Evolutionary conservation across 2,888 invertebrate genomes (phyloP).

Genomic region (Adelphocoris suturalis): DNA sequence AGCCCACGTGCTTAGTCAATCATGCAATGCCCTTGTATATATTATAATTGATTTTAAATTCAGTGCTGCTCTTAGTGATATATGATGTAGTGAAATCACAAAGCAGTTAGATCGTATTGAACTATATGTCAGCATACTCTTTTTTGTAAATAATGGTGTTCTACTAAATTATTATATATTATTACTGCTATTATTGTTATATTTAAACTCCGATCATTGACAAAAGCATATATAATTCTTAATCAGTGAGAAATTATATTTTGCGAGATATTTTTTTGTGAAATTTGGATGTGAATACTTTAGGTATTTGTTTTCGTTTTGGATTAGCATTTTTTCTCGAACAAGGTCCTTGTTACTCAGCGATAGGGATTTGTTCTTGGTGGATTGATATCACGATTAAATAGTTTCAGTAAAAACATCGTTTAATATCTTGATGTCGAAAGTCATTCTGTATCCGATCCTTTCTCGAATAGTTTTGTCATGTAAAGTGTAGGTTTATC

Average conservation of each 20-base stretch:
- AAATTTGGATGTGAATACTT: slow-evolving; percentile 33
- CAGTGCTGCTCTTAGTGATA: slow-evolving; percentile 63
- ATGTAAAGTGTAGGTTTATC: not conserved
- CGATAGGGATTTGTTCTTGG: not conserved
- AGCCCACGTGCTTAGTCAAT: slow-evolving; percentile 64
- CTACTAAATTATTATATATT: slow-evolving; percentile 58
- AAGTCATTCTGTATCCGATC: slow-evolving; percentile 13
- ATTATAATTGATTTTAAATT: slow-evolving; percentile 49
- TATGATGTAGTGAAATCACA: slow-evolving; percentile 53
- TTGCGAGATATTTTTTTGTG: slow-evolving; percentile 44
- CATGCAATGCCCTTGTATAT: slow-evolving; percentile 63
- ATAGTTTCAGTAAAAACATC: slow-evolving; percentile 2
- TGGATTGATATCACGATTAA: not conserved
- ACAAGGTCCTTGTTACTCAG: slow-evolving; percentile 9
- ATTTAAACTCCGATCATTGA: slow-evolving; percentile 16
- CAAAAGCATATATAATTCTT: slow-evolving; percentile 37
- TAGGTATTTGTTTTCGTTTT: slow-evolving; percentile 15
- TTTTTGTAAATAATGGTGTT: slow-evolving; percentile 67
- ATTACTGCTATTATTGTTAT: slow-evolving; percentile 58
- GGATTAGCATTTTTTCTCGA: not conserved
- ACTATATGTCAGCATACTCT: slow-evolving; percentile 59
- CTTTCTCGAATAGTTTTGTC: not conserved
- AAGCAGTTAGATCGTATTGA: slow-evolving; percentile 55
- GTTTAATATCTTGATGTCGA: slow-evolving; percentile 15
- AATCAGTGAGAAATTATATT: slow-evolving; percentile 44